phyloP scores from a whole-genome alignment of 92 coral and sea anemone genomes.

The Muricea muricata region DNA sequence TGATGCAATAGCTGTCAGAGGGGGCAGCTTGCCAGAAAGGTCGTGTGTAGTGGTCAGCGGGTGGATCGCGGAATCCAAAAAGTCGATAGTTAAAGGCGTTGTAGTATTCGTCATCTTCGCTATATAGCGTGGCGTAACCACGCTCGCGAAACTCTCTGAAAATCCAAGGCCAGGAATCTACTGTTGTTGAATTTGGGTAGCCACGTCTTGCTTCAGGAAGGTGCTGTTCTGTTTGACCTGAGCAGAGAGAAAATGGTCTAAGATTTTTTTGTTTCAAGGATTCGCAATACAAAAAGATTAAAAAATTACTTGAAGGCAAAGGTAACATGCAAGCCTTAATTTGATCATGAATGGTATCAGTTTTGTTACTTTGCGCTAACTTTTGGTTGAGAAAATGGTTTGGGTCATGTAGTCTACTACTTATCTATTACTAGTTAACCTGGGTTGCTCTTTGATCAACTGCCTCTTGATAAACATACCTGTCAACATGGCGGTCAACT shows the following conservation, averaged over 20 bases:
- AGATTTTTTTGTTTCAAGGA: too few relatives aligned
- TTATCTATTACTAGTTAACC: too few relatives aligned
- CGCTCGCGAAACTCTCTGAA: constrained; percentile 74
- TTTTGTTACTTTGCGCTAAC: too few relatives aligned
- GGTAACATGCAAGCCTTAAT: too few relatives aligned
- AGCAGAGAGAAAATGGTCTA: neutral
- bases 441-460: too few relatives aligned
- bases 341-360: too few relatives aligned
- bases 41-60: constrained; percentile 86
- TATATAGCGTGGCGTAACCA: constrained; percentile 90
- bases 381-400: too few relatives aligned
- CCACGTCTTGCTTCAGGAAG: constrained; percentile 91
- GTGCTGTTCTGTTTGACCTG: constrained; percentile 79
- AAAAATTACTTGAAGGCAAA: too few relatives aligned
- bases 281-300: too few relatives aligned
- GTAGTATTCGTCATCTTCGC: constrained; percentile 74
- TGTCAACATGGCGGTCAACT: constrained; percentile 85
- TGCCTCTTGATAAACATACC: constrained; percentile 70
- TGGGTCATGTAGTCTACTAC: too few relatives aligned
- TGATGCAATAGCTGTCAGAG: constrained; percentile 72
- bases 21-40: constrained; percentile 88
- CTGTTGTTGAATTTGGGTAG: constrained; percentile 58
- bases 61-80: constrained; percentile 86
- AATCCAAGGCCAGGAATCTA: constrained; percentile 93
- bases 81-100: constrained; percentile 84